phyloP scores from a whole-genome alignment of 2,113 vertebrate species.

The Rhegmatorhina hoffmannsi region DNA sequence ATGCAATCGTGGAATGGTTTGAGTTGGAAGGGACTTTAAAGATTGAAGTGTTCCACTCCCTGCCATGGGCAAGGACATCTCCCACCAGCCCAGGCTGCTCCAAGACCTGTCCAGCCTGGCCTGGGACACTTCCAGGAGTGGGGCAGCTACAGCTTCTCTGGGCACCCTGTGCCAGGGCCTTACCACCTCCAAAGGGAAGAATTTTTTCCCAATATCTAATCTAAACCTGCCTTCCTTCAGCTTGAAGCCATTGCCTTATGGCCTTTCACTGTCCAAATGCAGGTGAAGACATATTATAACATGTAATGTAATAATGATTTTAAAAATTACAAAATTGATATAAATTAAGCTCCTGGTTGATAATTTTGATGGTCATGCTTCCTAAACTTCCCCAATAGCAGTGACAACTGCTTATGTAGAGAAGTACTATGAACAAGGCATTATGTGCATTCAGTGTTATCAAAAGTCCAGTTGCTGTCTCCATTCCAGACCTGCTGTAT shows the following conservation, averaged over 20 bases:
- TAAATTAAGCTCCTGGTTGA: background rate
- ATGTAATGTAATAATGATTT: background rate
- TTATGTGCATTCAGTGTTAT: background rate
- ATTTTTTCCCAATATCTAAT: background rate
- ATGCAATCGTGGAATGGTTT: background rate
- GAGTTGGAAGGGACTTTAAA: background rate
- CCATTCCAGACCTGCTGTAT: background rate
- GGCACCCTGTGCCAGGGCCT: background rate
- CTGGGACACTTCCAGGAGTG: background rate
- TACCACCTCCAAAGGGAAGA: background rate
- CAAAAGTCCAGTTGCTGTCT: background rate
- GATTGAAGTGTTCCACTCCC: rapidly evolving
- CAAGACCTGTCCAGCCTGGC: rapidly evolving
- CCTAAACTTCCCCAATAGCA: background rate
- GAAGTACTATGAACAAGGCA: background rate
- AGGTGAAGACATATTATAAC: background rate
- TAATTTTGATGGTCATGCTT: background rate
- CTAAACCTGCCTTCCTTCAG: background rate
- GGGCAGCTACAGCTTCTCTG: background rate
- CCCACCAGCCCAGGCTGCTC: background rate
- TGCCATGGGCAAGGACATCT: background rate
- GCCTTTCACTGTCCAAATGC: background rate
- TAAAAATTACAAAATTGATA: background rate
- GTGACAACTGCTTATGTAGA: background rate
- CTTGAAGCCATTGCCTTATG: background rate